A percentile compares a stretch with the other conserved stretches of the same genome.
Evolutionary conservation across 2,888 invertebrate genomes (phyloP).

Genomic region (Drosophila nigritarsus): DNA sequence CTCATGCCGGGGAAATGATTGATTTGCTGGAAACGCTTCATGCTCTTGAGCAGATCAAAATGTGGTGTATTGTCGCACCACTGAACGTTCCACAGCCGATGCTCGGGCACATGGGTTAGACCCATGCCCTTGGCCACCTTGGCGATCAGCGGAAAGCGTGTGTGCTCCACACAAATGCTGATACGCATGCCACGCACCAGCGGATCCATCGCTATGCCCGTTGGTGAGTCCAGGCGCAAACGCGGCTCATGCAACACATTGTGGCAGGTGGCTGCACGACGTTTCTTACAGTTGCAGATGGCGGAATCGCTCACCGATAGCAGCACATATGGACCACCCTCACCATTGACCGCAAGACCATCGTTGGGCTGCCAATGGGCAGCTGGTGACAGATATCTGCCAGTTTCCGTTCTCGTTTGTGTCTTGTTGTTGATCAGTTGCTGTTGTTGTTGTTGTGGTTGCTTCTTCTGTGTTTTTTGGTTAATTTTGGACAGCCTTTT

Average conservation of each 20-base stretch:
- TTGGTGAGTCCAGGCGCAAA: slow-evolving; percentile 17
- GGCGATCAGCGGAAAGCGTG: slow-evolving; percentile 77
- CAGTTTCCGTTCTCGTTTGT: neutral
- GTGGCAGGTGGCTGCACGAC: slow-evolving; percentile 42
- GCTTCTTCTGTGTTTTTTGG: neutral
- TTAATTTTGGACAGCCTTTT: slow-evolving; percentile 27
- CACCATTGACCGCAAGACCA: neutral
- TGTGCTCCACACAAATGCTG: slow-evolving; percentile 82
- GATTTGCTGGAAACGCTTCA: slow-evolving; percentile 96
- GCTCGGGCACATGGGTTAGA: slow-evolving; percentile 88
- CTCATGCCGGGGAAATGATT: slow-evolving; percentile 97
- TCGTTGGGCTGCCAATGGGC: slow-evolving; percentile 19
- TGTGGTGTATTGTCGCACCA: slow-evolving; percentile 90
- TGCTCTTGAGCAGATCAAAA: slow-evolving; percentile 95
- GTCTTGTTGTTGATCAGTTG: neutral
- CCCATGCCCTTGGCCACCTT: slow-evolving; percentile 81
- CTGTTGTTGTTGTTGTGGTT: neutral
- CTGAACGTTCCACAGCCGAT: slow-evolving; percentile 94
- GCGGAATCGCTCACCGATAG: slow-evolving; percentile 31
- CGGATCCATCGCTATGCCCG: slow-evolving; percentile 14
- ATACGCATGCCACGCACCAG: slow-evolving; percentile 51
- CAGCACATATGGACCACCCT: slow-evolving; percentile 41
- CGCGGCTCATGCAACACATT: slow-evolving; percentile 40
- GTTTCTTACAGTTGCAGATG: neutral
- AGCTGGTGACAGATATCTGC: neutral